These are phyloP conservation scores for Trinectes maculatus DNA, from an alignment of 2,113 vertebrate species.

Conservation along the genomic window DNA sequence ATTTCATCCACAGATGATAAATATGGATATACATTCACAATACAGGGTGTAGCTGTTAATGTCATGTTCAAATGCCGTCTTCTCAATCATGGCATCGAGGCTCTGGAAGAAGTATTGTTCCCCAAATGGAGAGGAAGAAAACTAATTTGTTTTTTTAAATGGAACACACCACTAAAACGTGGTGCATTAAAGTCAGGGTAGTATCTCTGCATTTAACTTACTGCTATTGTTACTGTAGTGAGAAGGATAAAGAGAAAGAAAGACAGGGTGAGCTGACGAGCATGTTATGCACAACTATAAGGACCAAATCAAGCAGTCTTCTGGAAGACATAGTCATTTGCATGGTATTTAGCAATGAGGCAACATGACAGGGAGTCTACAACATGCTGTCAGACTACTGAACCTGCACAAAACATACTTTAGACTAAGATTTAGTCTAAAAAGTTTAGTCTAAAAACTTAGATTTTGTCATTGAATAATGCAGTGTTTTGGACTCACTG, in stretches of 20 bases:
- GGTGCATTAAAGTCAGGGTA: conserved; percentile 22
- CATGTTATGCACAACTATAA: conserved; percentile 8
- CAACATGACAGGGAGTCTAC: conserved; percentile 54
- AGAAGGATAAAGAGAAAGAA: background rate
- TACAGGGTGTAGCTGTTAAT: conserved; percentile 34
- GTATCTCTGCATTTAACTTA: background rate
- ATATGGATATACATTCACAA: conserved; percentile 48
- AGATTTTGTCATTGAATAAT: too few species aligned
- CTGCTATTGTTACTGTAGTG: background rate
- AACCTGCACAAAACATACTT: conserved; percentile 55
- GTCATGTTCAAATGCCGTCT: conserved; percentile 31
- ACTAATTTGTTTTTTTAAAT: conserved; percentile 45
- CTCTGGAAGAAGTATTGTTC: conserved; percentile 33
- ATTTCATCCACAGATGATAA: conserved; percentile 58
- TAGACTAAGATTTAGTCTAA: too few species aligned
- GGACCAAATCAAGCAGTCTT: conserved; percentile 53
- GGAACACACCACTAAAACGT: background rate
- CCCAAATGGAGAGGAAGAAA: conserved; percentile 45
- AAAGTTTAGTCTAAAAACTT: too few species aligned
- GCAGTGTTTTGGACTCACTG: too few species aligned
- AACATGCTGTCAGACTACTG: conserved; percentile 42
- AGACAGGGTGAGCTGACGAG: conserved; percentile 6
- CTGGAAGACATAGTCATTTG: conserved; percentile 57
- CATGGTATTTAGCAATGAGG: conserved; percentile 43
- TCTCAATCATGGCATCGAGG: conserved; percentile 34